These are phyloP conservation scores for Parauchenoglanis ngamensis DNA, from an alignment of 2,797 vertebrate genomes.

Conservation along the genomic window DNA sequence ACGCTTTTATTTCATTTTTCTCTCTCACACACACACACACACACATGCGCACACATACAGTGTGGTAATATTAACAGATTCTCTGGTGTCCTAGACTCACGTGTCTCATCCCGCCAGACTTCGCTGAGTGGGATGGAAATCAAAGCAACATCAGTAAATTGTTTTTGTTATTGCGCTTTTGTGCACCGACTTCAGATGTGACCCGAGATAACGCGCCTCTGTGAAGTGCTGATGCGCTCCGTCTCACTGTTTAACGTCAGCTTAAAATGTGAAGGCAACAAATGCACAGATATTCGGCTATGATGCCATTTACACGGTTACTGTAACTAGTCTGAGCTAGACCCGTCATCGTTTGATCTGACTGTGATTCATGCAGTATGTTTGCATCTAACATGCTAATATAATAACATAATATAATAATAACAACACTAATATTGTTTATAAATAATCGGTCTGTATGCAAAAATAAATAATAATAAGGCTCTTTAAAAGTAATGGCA, in stretches of 20 bases:
- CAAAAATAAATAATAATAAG: too few relatives aligned
- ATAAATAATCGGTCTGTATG: neutral
- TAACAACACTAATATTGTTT: neutral
- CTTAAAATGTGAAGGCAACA: neutral
- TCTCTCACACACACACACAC: neutral
- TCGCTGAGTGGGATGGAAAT: neutral
- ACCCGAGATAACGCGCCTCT: neutral
- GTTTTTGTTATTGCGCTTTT: neutral
- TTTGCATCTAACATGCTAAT: neutral
- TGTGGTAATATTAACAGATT: neutral
- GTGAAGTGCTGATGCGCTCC: neutral
- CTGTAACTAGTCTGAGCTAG: neutral
- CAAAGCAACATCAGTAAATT: neutral
- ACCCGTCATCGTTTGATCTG: neutral
- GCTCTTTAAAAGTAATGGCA: neutral
- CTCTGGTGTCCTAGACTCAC: neutral
- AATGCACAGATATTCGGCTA: neutral
- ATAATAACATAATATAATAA: too few relatives aligned
- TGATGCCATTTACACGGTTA: neutral
- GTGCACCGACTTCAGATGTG: neutral
- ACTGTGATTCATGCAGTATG: neutral
- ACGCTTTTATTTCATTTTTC: neutral
- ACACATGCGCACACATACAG: neutral
- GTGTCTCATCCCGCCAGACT: neutral
- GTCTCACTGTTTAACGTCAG: neutral